Conservation (phyloP, 2,113 vertebrate species). For the Helogale parvula region DNA sequence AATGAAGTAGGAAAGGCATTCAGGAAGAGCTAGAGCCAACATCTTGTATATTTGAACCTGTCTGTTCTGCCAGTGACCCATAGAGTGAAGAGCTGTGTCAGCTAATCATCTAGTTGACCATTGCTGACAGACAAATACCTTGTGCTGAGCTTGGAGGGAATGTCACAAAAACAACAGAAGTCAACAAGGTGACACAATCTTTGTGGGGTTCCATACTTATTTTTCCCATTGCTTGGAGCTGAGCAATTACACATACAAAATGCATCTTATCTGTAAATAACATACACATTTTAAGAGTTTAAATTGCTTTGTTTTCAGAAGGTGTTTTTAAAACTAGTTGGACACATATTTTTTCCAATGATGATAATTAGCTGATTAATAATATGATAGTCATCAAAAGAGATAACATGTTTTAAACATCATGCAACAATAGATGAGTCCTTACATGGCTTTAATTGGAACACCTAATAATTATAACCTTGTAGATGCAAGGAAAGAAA, state of each 20-base stretch:
- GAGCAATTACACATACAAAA: not conserved
- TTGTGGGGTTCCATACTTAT: not conserved
- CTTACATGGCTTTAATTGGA: conserved; percentile 77
- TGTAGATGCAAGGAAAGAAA: conserved; percentile 75
- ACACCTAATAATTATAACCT: conserved; percentile 84
- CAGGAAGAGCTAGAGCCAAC: conserved; percentile 80
- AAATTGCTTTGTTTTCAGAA: conserved; percentile 70
- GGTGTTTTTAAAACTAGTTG: conserved; percentile 70
- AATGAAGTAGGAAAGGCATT: conserved; percentile 77
- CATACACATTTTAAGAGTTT: conserved; percentile 38
- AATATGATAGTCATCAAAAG: conserved; percentile 77
- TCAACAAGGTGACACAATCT: conserved; percentile 4
- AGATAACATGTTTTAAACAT: conserved; percentile 76
- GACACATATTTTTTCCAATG: conserved; percentile 67
- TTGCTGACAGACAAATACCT: conserved; percentile 84
- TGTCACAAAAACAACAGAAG: conserved; percentile 65
- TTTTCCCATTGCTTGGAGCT: not conserved
- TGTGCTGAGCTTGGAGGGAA: conserved; percentile 67
- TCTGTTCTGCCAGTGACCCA: conserved; percentile 87
- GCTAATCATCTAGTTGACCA: conserved; percentile 80
- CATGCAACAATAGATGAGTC: conserved; percentile 68
- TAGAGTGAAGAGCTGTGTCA: conserved; percentile 80
- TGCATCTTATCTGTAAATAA: not conserved
- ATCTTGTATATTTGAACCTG: conserved; percentile 84
- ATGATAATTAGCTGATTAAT: conserved; percentile 82